Percentiles rank a stretch among this genome's conserved stretches.
Conservation (phyloP, 2,113 vertebrate genomes). For the Manacus vitellinus region DNA sequence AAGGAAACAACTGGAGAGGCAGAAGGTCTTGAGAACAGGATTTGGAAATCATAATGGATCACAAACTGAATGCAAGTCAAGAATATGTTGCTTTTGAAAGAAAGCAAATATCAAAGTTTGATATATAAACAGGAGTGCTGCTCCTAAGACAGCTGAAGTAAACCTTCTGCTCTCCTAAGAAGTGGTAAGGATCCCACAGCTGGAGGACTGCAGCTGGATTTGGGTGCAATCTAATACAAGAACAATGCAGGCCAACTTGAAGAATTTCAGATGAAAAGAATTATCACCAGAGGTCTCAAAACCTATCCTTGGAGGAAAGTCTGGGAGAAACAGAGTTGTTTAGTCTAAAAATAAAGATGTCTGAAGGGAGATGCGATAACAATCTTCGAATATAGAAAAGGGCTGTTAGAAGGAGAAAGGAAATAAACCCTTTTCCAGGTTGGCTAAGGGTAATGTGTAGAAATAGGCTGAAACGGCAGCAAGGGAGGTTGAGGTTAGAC, state of each 20-base stretch:
- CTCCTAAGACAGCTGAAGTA: not conserved
- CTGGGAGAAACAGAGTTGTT: not conserved
- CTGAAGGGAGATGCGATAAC: not conserved
- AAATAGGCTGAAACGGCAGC: not conserved
- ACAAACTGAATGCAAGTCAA: not conserved
- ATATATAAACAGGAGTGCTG: not conserved
- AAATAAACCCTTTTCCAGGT: conserved; percentile 8
- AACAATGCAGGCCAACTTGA: not conserved
- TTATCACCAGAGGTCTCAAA: conserved; percentile 24
- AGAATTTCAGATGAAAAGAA: conserved; percentile 40
- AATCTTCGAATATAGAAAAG: conserved; percentile 19
- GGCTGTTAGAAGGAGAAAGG: conserved; percentile 11
- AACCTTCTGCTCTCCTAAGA: not conserved
- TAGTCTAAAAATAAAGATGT: conserved; percentile 52
- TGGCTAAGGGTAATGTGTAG: not conserved
- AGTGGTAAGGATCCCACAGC: not conserved
- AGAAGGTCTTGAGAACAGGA: not conserved
- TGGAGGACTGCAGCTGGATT: not conserved
- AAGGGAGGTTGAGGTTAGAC: conserved; percentile 6
- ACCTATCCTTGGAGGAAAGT: not conserved
- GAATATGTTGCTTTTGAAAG: not conserved
- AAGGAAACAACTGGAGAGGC: not conserved
- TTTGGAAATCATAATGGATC: not conserved
- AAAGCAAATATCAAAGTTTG: not conserved
- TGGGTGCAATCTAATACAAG: not conserved